Conservation (phyloP, 2,888 invertebrate genomes). For the Gortyna flavago region DNA sequence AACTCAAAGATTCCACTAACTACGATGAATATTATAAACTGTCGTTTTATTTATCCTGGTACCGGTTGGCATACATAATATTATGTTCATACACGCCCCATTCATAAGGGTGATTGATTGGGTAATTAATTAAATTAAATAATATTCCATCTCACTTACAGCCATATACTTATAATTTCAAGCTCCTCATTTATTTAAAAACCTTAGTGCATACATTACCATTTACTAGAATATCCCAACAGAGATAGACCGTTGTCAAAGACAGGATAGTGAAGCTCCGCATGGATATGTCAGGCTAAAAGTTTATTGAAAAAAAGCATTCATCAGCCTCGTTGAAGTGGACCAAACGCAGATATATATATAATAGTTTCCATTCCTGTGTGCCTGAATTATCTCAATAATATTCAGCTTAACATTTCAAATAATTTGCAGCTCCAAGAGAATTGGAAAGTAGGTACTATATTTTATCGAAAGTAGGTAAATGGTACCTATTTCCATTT, state of each 20-base stretch:
- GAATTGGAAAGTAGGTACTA: conserved; percentile 16
- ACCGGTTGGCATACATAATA: not conserved
- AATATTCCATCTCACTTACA: not conserved
- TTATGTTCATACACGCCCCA: not conserved
- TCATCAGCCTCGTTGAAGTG: not conserved
- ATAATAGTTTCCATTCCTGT: not conserved
- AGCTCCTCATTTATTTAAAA: not conserved
- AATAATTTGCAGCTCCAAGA: conserved; percentile 8
- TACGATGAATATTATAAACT: no score
- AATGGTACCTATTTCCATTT: conserved; percentile 48
- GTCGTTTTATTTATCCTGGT: no score
- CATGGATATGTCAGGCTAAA: not conserved
- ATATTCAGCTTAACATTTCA: not conserved
- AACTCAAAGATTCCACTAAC: no score
- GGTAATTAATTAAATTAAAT: conserved; percentile 21
- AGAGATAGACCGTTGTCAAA: not conserved
- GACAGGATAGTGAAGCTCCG: not conserved
- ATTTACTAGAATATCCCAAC: not conserved
- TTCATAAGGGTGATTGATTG: conserved; percentile 10
- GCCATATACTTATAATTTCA: not conserved
- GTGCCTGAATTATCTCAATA: conserved; percentile 1
- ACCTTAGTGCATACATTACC: not conserved
- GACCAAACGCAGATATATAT: not conserved
- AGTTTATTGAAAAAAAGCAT: not conserved
- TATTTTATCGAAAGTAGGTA: conserved; percentile 31